These are phyloP conservation scores for Yponomeuta sedellus DNA, from an alignment of 2,888 invertebrate genomes.

Conservation along the genomic window DNA sequence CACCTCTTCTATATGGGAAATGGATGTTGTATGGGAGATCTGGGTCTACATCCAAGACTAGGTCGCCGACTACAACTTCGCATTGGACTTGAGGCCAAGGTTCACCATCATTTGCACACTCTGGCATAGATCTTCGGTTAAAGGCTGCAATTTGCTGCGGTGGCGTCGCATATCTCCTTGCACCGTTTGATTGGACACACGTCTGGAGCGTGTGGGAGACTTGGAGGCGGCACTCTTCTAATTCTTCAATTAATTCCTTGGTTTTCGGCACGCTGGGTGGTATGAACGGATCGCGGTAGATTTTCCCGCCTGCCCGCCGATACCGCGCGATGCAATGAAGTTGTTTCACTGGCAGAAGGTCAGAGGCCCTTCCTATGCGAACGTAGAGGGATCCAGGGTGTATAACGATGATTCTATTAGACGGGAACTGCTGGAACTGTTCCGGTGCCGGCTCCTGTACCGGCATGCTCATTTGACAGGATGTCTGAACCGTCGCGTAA, in stretches of 20 bases:
- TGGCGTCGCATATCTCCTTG: constrained; percentile 88
- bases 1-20: constrained; percentile 92
- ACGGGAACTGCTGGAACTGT: constrained; percentile 80
- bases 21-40: constrained; percentile 88
- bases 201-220: constrained; percentile 92
- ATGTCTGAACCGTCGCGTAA: neutral
- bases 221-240: constrained; percentile 89
- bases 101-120: constrained; percentile 74
- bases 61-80: constrained; percentile 85
- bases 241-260: constrained; percentile 83
- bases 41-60: constrained; percentile 82
- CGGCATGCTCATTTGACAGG: constrained; percentile 49
- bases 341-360: constrained; percentile 88
- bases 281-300: constrained; percentile 79
- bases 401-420: constrained; percentile 92
- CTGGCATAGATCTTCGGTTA: constrained; percentile 87
- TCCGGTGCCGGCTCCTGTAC: constrained; percentile 57
- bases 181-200: constrained; percentile 88
- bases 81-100: constrained; percentile 80
- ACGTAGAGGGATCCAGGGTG: constrained; percentile 95
- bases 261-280: constrained; percentile 80
- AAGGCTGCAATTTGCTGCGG: constrained; percentile 93
- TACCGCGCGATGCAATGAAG: constrained; percentile 90
- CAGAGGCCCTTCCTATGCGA: constrained; percentile 93
- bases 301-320: constrained; percentile 70